These are phyloP conservation scores for Sycophila sp. DNA, from an alignment of 1,140 invertebrate genomes.

Conservation along the genomic window DNA sequence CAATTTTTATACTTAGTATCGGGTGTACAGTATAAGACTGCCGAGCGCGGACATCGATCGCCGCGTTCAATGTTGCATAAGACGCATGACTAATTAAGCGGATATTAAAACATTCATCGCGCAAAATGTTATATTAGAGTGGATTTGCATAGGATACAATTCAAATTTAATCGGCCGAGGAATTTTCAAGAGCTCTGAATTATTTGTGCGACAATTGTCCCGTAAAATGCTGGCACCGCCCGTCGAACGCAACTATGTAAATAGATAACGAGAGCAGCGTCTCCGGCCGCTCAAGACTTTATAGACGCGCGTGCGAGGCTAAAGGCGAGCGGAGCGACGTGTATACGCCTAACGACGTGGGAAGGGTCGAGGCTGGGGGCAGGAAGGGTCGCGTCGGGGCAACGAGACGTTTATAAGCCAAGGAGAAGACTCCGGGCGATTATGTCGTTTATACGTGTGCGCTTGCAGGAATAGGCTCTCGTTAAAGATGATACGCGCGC, in stretches of 20 bases:
- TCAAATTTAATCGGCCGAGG: no score
- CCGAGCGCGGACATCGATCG: no score
- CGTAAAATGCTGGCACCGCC: background rate
- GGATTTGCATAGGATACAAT: no score
- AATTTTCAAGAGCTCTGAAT: background rate
- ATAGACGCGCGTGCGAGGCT: background rate
- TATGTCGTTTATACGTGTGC: background rate
- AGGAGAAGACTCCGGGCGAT: constrained; percentile 23
- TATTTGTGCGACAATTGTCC: background rate
- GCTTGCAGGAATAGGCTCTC: background rate
- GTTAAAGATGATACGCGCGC: constrained; percentile 11
- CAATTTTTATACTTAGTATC: no score
- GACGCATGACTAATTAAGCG: no score
- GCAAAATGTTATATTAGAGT: no score
- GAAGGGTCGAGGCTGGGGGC: constrained; percentile 4
- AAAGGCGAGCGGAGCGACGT: background rate
- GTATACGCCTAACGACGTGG: background rate
- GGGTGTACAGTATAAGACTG: no score
- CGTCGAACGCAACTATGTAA: no score
- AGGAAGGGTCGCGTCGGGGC: background rate
- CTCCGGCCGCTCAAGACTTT: background rate
- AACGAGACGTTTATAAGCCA: constrained; percentile 5
- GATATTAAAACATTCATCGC: no score
- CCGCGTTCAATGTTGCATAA: no score
- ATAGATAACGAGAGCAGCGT: constrained; percentile 17